phyloP scores from a whole-genome alignment of 2,888 invertebrate species.

The Argyresthia goedartella region DNA sequence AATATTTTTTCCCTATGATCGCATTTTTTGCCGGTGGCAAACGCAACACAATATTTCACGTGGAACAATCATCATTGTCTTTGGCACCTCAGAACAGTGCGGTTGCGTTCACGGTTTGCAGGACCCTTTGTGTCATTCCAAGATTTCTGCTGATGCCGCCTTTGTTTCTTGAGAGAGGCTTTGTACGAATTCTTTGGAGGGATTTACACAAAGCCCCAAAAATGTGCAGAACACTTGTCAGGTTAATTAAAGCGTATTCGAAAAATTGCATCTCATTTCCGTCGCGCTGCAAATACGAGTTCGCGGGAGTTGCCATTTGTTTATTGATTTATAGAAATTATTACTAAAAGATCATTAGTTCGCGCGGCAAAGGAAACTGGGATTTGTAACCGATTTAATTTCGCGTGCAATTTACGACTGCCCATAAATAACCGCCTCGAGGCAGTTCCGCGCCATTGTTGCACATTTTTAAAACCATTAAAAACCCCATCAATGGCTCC shows the following conservation, averaged over 20 bases:
- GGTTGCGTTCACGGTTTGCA: slow-evolving; percentile 30
- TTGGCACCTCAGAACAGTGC: slow-evolving; percentile 55
- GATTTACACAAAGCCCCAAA: background rate
- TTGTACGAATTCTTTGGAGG: slow-evolving; percentile 19
- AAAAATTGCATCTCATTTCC: background rate
- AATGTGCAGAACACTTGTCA: background rate
- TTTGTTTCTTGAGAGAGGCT: slow-evolving; percentile 19
- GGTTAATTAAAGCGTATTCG: slow-evolving; percentile 1
- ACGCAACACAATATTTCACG: slow-evolving; percentile 67
- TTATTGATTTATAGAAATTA: slow-evolving; percentile 55
- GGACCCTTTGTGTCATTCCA: slow-evolving; percentile 27
- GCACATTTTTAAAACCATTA: slow-evolving; percentile 65
- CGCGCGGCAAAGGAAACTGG: slow-evolving; percentile 32
- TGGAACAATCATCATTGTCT: slow-evolving; percentile 70
- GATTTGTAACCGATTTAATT: slow-evolving; percentile 60
- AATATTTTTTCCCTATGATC: slow-evolving; percentile 47
- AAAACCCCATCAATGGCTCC: slow-evolving; percentile 59
- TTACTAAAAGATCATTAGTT: slow-evolving; percentile 39
- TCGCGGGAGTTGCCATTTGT: slow-evolving; percentile 5
- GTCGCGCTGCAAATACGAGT: background rate
- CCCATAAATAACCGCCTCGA: slow-evolving; percentile 57
- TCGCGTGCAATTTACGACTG: slow-evolving; percentile 58
- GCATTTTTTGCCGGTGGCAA: slow-evolving; percentile 61
- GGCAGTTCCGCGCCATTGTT: slow-evolving; percentile 53
- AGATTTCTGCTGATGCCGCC: slow-evolving; percentile 22